Evolutionary conservation across 2,888 invertebrate species (phyloP).

Genomic region (Drosophila flavopinicola): DNA sequence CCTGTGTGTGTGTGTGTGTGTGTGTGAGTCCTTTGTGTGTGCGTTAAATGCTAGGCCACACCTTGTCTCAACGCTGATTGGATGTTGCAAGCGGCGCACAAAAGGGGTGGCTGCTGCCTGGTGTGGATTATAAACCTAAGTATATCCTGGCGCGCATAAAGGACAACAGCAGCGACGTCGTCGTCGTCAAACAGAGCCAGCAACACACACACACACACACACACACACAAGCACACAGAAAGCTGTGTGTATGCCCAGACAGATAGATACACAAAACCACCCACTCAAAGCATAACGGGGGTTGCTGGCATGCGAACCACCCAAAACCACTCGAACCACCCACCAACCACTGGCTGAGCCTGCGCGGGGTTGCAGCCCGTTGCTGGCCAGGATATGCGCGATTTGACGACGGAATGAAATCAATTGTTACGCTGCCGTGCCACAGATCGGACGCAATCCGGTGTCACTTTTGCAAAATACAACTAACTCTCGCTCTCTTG

Average conservation of each 20-base stretch:
- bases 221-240: conserved; percentile 56
- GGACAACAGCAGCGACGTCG: conserved; percentile 56
- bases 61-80: conserved; percentile 83
- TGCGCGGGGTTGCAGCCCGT: conserved; percentile 51
- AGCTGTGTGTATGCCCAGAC: too few relatives aligned
- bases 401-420: conserved; percentile 84
- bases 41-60: conserved; percentile 71
- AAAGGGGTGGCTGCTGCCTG: conserved; percentile 79
- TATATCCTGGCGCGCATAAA: conserved; percentile 71
- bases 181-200: conserved; percentile 57
- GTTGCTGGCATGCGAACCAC: neutral
- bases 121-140: conserved; percentile 81
- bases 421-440: conserved; percentile 85
- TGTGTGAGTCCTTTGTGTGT: conserved; percentile 17
- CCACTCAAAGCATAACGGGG: conserved; percentile 19
- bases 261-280: conserved; percentile 24
- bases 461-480: conserved; percentile 62
- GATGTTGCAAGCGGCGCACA: conserved; percentile 70
- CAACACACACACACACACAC: conserved; percentile 54
- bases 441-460: conserved; percentile 84
- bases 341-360: conserved; percentile 44
- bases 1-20: conserved; percentile 1
- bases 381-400: conserved; percentile 83
- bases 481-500: neutral
- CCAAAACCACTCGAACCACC: conserved; percentile 35